phyloP scores from a whole-genome alignment of 2,113 vertebrate genomes.

The Myiopsitta monachus region DNA sequence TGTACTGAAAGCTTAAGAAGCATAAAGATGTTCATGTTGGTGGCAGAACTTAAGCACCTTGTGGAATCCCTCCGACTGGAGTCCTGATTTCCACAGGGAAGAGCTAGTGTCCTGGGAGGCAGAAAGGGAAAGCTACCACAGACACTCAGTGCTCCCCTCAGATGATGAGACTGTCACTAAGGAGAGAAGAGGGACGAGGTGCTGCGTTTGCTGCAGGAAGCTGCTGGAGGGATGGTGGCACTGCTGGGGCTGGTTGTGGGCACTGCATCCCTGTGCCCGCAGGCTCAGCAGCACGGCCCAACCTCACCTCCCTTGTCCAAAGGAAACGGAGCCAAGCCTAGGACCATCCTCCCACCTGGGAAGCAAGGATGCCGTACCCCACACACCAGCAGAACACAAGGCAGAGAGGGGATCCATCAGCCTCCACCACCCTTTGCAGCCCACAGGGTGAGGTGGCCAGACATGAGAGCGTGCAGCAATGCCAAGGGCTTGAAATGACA shows the following conservation, averaged over 20 bases:
- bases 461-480: rapidly evolving
- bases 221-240: neutral
- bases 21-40: rapidly evolving
- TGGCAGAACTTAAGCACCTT: neutral
- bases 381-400: neutral
- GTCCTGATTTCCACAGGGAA: rapidly evolving
- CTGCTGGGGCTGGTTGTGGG: rapidly evolving
- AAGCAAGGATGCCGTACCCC: neutral
- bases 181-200: rapidly evolving
- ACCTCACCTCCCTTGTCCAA: rapidly evolving
- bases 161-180: rapidly evolving
- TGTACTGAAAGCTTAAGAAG: neutral
- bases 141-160: rapidly evolving
- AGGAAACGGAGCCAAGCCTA: rapidly evolving
- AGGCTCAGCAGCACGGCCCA: neutral
- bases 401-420: neutral
- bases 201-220: rapidly evolving
- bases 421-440: neutral
- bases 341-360: neutral
- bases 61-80: neutral
- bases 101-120: neutral
- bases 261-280: rapidly evolving
- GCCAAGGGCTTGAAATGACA: neutral
- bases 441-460: rapidly evolving
- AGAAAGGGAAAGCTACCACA: neutral